phyloP scores from a whole-genome alignment of 2,888 invertebrate genomes.

The Scaptomyza parva region DNA sequence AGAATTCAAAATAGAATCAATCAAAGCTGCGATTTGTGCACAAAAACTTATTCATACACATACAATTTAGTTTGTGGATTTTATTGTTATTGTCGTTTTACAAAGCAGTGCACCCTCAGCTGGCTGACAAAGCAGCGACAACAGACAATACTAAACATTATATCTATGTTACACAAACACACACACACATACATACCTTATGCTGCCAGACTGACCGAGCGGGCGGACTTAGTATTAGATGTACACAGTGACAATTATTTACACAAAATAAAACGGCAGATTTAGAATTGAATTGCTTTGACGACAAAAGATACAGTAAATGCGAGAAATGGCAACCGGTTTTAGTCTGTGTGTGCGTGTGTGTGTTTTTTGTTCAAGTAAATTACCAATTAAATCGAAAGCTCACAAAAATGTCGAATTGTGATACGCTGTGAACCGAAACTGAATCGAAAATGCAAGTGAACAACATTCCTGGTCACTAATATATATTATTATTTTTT shows the following conservation, averaged over 20 bases:
- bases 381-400: conserved; percentile 10
- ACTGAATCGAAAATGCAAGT: background rate
- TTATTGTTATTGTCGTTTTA: conserved; percentile 23
- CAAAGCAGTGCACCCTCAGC: conserved; percentile 24
- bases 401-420: background rate
- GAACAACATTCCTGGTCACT: conserved; percentile 14
- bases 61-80: background rate
- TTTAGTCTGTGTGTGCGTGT: background rate
- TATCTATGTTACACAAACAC: background rate
- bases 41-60: conserved; percentile 3
- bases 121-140: background rate
- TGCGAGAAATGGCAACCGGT: conserved; percentile 25
- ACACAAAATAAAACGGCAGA: conserved; percentile 19
- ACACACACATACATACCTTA: background rate
- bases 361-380: background rate
- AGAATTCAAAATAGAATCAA: conserved; percentile 34
- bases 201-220: conserved; percentile 18
- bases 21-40: conserved; percentile 26
- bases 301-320: conserved; percentile 4
- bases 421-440: background rate
- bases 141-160: conserved; percentile 4
- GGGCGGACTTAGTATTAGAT: conserved; percentile 5
- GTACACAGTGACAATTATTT: conserved; percentile 19
- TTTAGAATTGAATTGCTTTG: conserved; percentile 14
- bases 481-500: conserved; percentile 3